Evolutionary conservation across 2,113 vertebrate species (phyloP).

Genomic region (human): GRCh38 chr4:148509001-148509500

Average conservation of each 20-base stretch:
- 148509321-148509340: neutral
- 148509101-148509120: no score
- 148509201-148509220: neutral
- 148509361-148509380: neutral
- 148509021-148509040: no score
- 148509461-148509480: neutral
- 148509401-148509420: neutral
- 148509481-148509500: neutral
- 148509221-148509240: neutral
- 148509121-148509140: no score
- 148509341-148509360: neutral
- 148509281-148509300: neutral
- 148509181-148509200: neutral
- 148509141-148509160: no score
- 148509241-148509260: neutral
- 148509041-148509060: no score
- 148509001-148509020: no score
- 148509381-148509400: neutral
- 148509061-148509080: rapidly evolving
- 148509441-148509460: constrained; percentile 9
- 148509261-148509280: neutral
- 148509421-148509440: neutral
- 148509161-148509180: neutral
- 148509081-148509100: no score
- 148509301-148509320: neutral